Conservation (phyloP, 2,888 invertebrate species). For the Elegia similella region DNA sequence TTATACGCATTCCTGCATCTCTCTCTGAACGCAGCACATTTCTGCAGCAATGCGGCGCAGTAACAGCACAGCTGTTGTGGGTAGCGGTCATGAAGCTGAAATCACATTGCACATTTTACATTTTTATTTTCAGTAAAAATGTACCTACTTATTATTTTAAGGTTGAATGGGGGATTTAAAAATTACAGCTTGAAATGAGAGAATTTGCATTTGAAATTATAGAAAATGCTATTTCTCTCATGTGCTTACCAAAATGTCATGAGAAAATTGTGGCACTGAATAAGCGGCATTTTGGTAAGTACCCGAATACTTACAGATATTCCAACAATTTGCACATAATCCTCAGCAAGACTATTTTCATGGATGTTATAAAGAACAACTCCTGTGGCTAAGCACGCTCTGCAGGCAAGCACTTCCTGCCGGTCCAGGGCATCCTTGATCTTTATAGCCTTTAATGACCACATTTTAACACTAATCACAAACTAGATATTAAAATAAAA, state of each 20-base stretch:
- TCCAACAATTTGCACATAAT: not conserved
- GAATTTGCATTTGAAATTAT: too few relatives aligned
- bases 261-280: too few relatives aligned
- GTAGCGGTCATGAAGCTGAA: not conserved
- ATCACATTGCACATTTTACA: too few relatives aligned
- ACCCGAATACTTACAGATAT: not conserved
- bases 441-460: not conserved
- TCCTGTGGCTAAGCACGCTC: not conserved
- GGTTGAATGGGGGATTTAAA: too few relatives aligned
- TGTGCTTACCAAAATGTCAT: too few relatives aligned
- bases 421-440: not conserved
- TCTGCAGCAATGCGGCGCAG: not conserved
- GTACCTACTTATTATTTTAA: too few relatives aligned
- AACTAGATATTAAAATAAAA: too few relatives aligned
- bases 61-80: not conserved
- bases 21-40: not conserved
- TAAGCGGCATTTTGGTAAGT: too few relatives aligned
- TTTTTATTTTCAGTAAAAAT: too few relatives aligned
- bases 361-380: not conserved
- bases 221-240: too few relatives aligned
- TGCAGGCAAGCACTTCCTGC: not conserved
- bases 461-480: not conserved
- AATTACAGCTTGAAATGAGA: too few relatives aligned
- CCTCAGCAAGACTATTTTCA: not conserved
- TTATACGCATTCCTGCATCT: not conserved